Evolutionary conservation across 2,113 vertebrate species (phyloP).

Genomic region (Acrocephalus kingi): DNA sequence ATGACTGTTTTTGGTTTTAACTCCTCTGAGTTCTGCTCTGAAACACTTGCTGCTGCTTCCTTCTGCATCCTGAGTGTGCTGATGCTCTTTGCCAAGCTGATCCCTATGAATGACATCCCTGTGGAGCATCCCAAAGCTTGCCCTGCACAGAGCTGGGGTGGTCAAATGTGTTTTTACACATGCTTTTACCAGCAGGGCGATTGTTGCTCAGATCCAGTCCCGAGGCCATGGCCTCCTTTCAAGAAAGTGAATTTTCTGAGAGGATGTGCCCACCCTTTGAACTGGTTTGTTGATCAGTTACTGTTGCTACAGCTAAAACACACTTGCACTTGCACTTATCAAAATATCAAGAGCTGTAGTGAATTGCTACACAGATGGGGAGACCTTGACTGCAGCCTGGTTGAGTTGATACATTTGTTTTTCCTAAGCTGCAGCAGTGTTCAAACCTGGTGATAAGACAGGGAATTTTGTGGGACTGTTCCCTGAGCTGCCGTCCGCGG

Average conservation of each 20-base stretch:
- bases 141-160: accelerated
- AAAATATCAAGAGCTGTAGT: background rate
- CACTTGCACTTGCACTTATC: background rate
- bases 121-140: background rate
- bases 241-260: background rate
- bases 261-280: background rate
- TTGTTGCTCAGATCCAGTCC: background rate
- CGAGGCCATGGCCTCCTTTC: accelerated
- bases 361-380: background rate
- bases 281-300: background rate
- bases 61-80: background rate
- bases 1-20: background rate
- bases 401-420: background rate
- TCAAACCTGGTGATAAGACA: accelerated
- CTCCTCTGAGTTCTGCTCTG: background rate
- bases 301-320: background rate
- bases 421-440: background rate
- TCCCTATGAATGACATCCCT: background rate
- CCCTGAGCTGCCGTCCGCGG: background rate
- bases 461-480: background rate
- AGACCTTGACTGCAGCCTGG: background rate
- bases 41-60: background rate
- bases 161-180: background rate
- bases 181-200: background rate
- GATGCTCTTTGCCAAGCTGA: background rate